These are phyloP conservation scores for Parus major DNA, from an alignment of 2,113 vertebrate genomes.

Conservation along the genomic window DNA sequence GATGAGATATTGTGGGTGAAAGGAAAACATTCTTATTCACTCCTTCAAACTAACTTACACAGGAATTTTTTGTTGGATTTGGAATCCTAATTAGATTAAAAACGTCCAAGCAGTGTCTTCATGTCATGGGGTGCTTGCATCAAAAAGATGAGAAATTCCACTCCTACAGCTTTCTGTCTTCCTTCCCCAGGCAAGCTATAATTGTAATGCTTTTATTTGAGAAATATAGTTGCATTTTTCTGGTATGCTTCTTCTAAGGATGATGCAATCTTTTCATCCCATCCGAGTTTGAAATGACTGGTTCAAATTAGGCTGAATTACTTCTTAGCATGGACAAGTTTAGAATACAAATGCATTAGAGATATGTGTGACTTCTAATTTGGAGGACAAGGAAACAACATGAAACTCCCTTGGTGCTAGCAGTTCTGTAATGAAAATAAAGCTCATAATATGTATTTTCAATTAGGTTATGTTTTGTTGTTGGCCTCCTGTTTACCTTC, in stretches of 20 bases:
- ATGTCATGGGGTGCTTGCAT: too few relatives aligned
- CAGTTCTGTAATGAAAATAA: neutral
- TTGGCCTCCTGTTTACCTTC: neutral
- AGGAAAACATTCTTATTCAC: neutral
- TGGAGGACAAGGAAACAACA: neutral
- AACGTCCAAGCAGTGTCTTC: neutral
- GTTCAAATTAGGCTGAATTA: conserved; percentile 17
- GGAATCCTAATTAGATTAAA: neutral
- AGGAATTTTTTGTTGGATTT: neutral
- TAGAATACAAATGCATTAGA: neutral
- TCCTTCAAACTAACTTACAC: neutral
- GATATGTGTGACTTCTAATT: neutral
- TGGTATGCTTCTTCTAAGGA: neutral
- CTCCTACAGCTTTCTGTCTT: neutral
- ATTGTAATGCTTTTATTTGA: neutral
- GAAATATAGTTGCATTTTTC: neutral
- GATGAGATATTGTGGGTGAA: neutral
- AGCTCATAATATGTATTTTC: neutral
- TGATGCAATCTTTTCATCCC: neutral
- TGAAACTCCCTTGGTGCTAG: neutral
- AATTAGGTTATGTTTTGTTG: neutral
- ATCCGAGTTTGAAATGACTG: neutral
- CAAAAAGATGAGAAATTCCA: neutral
- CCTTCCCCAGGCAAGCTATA: neutral
- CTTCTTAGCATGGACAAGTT: neutral